Evolutionary conservation across 2,797 vertebrate genomes (phyloP).

Genomic region (Paramormyrops hopkinsi): DNA sequence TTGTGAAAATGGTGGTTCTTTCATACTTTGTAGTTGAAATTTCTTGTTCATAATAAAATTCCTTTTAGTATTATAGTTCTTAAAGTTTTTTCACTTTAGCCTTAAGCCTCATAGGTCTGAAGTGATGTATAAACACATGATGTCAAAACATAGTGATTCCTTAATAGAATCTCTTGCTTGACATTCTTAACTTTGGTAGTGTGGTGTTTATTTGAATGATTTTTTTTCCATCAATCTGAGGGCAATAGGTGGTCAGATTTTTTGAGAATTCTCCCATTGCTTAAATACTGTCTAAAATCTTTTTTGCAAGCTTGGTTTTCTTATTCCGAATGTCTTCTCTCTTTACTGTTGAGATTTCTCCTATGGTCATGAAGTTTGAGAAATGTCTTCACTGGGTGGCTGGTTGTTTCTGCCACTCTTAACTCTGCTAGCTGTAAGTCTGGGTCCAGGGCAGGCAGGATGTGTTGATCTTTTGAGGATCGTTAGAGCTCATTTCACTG

Average conservation of each 20-base stretch:
- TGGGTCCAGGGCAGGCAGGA: neutral
- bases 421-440: neutral
- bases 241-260: neutral
- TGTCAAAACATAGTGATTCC: neutral
- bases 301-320: neutral
- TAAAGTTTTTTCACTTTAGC: neutral
- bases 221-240: neutral
- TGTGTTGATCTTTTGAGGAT: neutral
- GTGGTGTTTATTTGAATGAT: neutral
- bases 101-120: neutral
- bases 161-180: neutral
- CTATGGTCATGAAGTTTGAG: neutral
- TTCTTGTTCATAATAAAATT: neutral
- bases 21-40: neutral
- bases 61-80: neutral
- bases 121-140: neutral
- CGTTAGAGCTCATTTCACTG: neutral
- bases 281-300: neutral
- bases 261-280: neutral
- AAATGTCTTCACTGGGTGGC: neutral
- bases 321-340: neutral
- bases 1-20: neutral
- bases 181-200: neutral
- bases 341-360: neutral
- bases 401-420: neutral